phyloP scores from a whole-genome alignment of 2,113 vertebrate genomes.

The Eidolon helvum region DNA sequence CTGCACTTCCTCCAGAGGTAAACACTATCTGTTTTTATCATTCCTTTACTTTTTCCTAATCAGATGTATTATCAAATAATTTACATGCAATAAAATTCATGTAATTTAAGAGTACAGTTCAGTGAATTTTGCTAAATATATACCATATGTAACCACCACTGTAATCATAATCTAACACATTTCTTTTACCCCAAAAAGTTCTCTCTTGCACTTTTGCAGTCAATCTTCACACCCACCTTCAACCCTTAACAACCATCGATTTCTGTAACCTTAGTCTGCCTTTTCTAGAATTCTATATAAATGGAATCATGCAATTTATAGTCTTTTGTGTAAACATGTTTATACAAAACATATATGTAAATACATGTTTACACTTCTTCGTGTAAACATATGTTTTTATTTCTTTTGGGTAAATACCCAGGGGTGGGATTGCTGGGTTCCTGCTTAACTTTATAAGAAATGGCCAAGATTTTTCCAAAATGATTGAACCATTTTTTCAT shows the following conservation, averaged over 20 bases:
- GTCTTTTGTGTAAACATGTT: not conserved
- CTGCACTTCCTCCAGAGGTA: not conserved
- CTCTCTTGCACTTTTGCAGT: not conserved
- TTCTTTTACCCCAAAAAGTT: not conserved
- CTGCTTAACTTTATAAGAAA: constrained; percentile 13
- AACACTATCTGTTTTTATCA: not conserved
- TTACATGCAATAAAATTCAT: not conserved
- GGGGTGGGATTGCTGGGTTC: not conserved
- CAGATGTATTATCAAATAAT: not conserved
- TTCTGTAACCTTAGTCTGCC: not conserved
- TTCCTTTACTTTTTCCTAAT: not conserved
- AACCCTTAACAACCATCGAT: not conserved
- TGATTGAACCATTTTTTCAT: not conserved
- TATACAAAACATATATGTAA: not conserved
- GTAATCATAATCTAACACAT: not conserved
- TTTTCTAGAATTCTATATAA: not conserved
- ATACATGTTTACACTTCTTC: not conserved
- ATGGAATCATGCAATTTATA: not conserved
- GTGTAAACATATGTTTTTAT: not conserved
- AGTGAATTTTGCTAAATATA: not conserved
- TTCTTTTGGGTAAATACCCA: not conserved
- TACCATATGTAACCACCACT: not conserved
- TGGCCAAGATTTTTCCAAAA: not conserved
- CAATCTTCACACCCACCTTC: not conserved
- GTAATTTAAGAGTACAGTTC: not conserved